phyloP scores from a whole-genome alignment of 2,113 vertebrate genomes.

The Sakesphorus luctuosus region DNA sequence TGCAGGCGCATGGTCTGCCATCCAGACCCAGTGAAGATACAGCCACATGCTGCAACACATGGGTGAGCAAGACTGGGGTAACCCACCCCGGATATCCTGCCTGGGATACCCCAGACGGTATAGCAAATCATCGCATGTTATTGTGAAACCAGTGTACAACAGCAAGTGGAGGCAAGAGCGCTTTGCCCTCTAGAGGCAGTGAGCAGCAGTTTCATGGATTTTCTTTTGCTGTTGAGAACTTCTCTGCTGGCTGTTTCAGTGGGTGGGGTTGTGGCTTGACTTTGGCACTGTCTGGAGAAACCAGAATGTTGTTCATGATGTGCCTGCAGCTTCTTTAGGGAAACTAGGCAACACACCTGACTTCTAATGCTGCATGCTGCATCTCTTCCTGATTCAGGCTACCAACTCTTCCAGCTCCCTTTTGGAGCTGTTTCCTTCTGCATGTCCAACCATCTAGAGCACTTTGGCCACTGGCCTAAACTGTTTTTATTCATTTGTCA shows the following conservation, averaged over 20 bases:
- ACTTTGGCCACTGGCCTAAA: background rate
- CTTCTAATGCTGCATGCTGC: background rate
- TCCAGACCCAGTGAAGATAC: fast-evolving
- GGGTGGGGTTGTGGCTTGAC: background rate
- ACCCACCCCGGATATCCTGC: background rate
- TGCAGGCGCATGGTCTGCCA: background rate
- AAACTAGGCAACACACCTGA: background rate
- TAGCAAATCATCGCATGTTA: fast-evolving
- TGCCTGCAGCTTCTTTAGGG: background rate
- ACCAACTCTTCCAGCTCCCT: background rate
- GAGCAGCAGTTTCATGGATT: background rate
- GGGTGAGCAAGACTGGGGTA: background rate
- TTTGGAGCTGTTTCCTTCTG: fast-evolving
- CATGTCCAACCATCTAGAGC: background rate
- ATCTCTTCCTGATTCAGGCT: background rate
- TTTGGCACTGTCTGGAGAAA: background rate
- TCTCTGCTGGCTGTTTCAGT: fast-evolving
- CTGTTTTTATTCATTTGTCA: fast-evolving
- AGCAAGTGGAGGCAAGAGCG: fast-evolving
- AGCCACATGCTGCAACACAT: background rate
- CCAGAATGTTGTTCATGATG: background rate
- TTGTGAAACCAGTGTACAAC: fast-evolving
- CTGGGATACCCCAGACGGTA: background rate
- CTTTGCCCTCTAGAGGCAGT: conserved; percentile 57
- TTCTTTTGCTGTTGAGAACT: background rate